Percentiles rank a stretch among this genome's conserved stretches.
Evolutionary conservation across 2,888 invertebrate species (phyloP).

Genomic region (Dendrolimus pini): DNA sequence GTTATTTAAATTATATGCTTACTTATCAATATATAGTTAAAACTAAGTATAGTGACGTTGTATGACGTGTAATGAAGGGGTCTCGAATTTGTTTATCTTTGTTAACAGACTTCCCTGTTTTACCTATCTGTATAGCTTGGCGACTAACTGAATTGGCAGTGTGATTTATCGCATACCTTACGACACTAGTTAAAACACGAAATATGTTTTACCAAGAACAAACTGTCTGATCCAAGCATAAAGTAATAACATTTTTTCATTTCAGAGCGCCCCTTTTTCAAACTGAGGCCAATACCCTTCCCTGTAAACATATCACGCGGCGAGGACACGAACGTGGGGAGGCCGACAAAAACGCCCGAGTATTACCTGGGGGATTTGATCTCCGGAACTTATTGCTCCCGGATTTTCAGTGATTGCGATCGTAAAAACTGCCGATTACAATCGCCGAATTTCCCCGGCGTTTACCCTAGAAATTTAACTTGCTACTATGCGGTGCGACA

Average conservation of each 20-base stretch:
- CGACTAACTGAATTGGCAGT: no score
- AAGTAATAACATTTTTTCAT: constrained; percentile 36
- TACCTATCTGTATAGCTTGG: no score
- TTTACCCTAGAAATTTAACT: constrained; percentile 95
- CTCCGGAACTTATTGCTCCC: constrained; percentile 93
- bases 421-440: constrained; percentile 92
- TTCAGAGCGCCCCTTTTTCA: constrained; percentile 72
- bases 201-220: no score
- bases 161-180: no score
- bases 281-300: constrained; percentile 62
- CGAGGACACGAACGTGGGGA: constrained; percentile 56
- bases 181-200: no score
- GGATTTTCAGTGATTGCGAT: constrained; percentile 95
- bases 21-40: no score
- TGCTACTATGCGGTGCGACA: constrained; percentile 95
- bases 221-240: background rate
- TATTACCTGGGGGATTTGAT: constrained; percentile 92
- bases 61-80: no score
- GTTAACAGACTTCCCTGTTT: no score
- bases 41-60: no score
- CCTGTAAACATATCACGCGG: constrained; percentile 69
- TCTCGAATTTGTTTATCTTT: no score
- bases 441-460: constrained; percentile 94
- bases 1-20: no score
- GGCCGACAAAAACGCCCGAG: constrained; percentile 70